Evolutionary conservation across 2,888 invertebrate species (phyloP), one percentile per base, ranked within the genome.

Genomic region (Troides helena): DNA sequence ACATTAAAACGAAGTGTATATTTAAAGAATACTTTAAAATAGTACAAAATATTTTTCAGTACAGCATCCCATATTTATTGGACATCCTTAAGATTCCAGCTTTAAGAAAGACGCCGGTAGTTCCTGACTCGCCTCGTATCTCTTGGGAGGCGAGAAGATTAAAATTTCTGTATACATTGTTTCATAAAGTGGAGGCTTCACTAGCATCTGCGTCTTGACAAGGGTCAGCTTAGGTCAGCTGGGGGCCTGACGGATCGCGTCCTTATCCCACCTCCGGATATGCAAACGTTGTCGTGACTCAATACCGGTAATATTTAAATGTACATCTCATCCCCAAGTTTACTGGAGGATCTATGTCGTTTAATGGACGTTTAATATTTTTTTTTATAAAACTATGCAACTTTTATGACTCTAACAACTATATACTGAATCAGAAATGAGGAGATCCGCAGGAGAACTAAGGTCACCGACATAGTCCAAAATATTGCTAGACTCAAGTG

Each of bases 131-230:
- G 56, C 39, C 25, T 65, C 65, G 69, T 43, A 60, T 58, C 62
- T 68, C 62, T 65, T 62, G 62, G 62, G 64, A 67, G 67, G 66
- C 68, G 74, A 75, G 75, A 78, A 86, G 84, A 88, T 88, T 86
- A 89, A 87, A 88, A 86, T 87, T 84, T 86, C 81, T 83, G 78
- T 81, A 81, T 84, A 85, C 84, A 83, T 83, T 83, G 85, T 87
- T 89, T 88, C 85, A 89, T 89, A 89, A 85, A 76, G 78, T 76
- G 74, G 71, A 71, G 75, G 79, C 76, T 75, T 80, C 79, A 73
- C 77, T 69, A 79, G 74, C 89, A 89, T 84, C 87, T 89, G 89
- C 74, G 83, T 79, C 65, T 72, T 90, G 90, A 90, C 88, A 81
- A 87, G 90, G 88, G 87, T 87, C 75, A 68, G 75, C 73, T 69